A percentile compares a stretch with the other conserved stretches of the same genome.
Evolutionary conservation across 2,888 invertebrate genomes (phyloP).

Genomic region (Prosopocoilus inquinatus): DNA sequence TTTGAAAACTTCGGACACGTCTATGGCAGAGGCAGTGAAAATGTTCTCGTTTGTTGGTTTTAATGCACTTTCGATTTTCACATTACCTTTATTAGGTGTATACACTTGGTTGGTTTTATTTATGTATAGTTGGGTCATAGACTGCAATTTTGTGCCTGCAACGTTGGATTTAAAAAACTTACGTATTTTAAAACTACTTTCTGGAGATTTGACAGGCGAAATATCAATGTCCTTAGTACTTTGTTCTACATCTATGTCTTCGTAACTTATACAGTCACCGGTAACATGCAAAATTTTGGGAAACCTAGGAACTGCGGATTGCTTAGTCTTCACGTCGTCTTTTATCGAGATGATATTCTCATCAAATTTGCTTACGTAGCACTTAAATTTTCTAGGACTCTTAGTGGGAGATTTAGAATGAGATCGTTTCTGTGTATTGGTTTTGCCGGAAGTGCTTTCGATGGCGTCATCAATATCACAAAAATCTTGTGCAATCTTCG

Average conservation of each 20-base stretch:
- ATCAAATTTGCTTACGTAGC: constrained; percentile 18
- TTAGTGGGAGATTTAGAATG: constrained; percentile 2
- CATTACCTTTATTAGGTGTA: not conserved
- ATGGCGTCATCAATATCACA: constrained; percentile 48
- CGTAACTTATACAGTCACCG: not conserved
- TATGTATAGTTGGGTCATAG: constrained; percentile 7
- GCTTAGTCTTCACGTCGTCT: too few species aligned
- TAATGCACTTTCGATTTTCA: constrained; percentile 7
- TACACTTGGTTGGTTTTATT: constrained; percentile 3
- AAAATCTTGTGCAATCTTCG: constrained; percentile 53
- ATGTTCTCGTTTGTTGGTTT: constrained; percentile 20
- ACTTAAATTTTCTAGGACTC: constrained; percentile 13
- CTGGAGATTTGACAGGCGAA: constrained; percentile 1
- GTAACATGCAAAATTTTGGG: not conserved
- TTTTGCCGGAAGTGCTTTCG: constrained; percentile 14
- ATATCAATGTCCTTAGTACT: not conserved
- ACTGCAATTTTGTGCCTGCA: not conserved
- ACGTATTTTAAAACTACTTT: constrained; percentile 16
- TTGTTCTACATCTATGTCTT: not conserved
- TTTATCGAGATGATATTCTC: too few species aligned
- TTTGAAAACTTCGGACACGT: constrained; percentile 39
- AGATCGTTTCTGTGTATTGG: not conserved
- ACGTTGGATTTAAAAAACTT: constrained; percentile 24
- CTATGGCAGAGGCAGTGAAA: constrained; percentile 21
- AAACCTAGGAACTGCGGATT: constrained; percentile 15